Percentiles rank a stretch among this genome's conserved stretches.
These are phyloP conservation scores for Stenchaetothrips biformis DNA, from an alignment of 2,888 invertebrate genomes.

Conservation along the genomic window DNA sequence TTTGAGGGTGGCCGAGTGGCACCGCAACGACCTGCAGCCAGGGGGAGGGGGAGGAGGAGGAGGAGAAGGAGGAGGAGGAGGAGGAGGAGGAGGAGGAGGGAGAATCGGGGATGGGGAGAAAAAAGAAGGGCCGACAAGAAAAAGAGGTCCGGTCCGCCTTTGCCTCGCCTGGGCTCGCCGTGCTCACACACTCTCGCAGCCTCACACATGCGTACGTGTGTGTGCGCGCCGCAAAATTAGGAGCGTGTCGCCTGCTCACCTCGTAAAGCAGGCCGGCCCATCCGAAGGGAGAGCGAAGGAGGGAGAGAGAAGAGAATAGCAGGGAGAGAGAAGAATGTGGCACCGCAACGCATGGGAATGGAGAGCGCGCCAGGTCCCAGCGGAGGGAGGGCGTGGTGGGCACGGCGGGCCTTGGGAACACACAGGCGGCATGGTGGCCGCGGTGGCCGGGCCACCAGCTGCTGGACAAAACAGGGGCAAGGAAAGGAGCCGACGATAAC, in stretches of 20 bases:
- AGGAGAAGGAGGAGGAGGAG: not conserved
- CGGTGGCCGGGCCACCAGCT: not conserved
- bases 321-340: not conserved
- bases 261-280: too few species aligned
- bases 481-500: not conserved
- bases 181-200: too few species aligned
- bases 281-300: not conserved
- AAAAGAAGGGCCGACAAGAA: not conserved
- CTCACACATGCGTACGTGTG: too few species aligned
- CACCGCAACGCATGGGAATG: too few species aligned
- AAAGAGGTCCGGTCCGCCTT: too few species aligned
- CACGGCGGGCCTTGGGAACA: not conserved
- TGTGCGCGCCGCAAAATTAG: too few species aligned
- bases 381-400: not conserved
- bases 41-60: not conserved
- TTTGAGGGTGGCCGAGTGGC: too few species aligned
- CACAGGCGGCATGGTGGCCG: not conserved
- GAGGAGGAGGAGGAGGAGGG: not conserved
- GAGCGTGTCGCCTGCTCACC: too few species aligned
- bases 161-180: too few species aligned
- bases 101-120: not conserved
- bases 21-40: too few species aligned
- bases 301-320: not conserved
- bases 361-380: not conserved
- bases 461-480: not conserved